Evolutionary conservation across 2,797 vertebrate genomes (phyloP), one percentile per base, ranked within the genome.

Genomic region (Pseudotriccus pelzelni): DNA sequence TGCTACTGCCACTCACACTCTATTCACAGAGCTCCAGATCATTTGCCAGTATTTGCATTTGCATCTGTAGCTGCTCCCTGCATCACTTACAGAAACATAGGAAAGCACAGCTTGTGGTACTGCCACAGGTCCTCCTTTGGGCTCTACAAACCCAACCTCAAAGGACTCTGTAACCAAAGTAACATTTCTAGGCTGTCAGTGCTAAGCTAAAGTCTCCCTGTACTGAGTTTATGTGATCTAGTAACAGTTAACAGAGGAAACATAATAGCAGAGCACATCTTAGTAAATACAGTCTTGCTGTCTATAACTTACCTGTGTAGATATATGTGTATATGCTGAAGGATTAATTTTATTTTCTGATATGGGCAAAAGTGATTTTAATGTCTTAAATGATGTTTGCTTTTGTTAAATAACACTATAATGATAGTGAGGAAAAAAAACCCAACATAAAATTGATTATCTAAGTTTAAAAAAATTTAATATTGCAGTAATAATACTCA

Each of bases 191-290:
- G 56, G 52, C 62, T 94, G 90, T 64, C 89, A 94, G 46, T 84
- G 73, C 41, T 56, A 67, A 43, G 24, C 30, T 88, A 6, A 86
- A 82, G 70, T 34, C 62, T 49, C 75, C 62, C 70, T 59, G 43
- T 27, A 39, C 36, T 27, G 52, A 87, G 11, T 90, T 83, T 82
- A 95, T 50, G 63, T 76, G 87, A 86, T 49, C 66, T 81, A 79
- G 23, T 84, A 94, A 92, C 27, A 92, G 76, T 84, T 91, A 93
- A 92, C 47, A 92, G 62, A 86, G 87, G 70, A 94, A 96, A 73
- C 6, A 22, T 47, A 94, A 86, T 8, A 93, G 58, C 55, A 89
- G 43, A 83, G 75, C 34, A 72, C 50, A 63, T 55, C 47, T 60
- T 15, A 66, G 84, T 76, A 90, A 86, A 86, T 7, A 16, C 18